These are phyloP conservation scores for Oconnorella tubifera DNA, from an alignment of 2,888 invertebrate species.

Conservation along the genomic window DNA sequence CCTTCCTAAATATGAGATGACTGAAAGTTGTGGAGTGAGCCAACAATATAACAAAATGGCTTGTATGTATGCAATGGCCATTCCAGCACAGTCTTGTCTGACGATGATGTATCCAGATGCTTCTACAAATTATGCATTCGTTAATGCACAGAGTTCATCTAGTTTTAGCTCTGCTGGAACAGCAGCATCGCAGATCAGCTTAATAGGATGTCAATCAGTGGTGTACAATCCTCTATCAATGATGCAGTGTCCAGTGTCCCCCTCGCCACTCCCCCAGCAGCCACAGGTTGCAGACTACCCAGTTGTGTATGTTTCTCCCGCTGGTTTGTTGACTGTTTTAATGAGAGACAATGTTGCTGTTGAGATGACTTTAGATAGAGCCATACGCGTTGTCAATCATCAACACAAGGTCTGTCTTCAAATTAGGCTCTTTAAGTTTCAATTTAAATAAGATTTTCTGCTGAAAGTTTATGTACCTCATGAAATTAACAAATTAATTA, in stretches of 20 bases:
- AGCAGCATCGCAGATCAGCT: neutral
- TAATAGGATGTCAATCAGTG: neutral
- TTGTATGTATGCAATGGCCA: too few relatives aligned
- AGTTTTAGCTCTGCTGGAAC: neutral
- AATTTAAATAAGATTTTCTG: too few relatives aligned
- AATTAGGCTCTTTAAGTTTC: too few relatives aligned
- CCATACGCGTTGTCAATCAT: constrained; percentile 54
- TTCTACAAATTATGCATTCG: too few relatives aligned
- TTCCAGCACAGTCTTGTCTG: neutral
- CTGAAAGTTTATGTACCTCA: too few relatives aligned
- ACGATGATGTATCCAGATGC: neutral
- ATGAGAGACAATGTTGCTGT: constrained; percentile 53
- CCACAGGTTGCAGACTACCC: neutral
- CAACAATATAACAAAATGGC: too few relatives aligned
- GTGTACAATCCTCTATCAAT: neutral
- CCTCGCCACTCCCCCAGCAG: neutral
- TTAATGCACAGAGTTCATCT: too few relatives aligned
- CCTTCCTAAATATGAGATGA: neutral
- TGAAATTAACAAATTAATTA: too few relatives aligned
- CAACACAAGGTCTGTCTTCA: neutral
- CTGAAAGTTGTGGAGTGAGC: neutral
- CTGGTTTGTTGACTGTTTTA: constrained; percentile 55
- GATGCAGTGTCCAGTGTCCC: neutral
- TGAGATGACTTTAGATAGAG: constrained; percentile 55
- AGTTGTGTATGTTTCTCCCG: constrained; percentile 43